Base-by-base conservation (phyloP, 2,797 vertebrate species). In the Ceryle rudis region DNA sequence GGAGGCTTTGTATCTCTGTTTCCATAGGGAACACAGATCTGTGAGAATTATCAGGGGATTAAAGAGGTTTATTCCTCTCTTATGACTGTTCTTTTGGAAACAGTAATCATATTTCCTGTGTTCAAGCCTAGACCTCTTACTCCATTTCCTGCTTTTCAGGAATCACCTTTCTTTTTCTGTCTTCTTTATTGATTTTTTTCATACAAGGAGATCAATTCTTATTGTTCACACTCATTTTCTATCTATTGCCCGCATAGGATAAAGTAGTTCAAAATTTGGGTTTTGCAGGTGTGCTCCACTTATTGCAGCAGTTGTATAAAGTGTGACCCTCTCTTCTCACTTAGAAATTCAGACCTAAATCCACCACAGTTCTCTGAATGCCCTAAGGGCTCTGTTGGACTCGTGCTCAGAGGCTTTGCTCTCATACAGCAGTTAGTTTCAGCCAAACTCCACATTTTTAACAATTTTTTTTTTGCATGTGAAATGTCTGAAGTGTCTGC, bases 31-130 rank as follows among this genome's bases (percentile, higher is more conserved):
- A 33, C 41, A 96, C 41, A 94, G 64, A 95, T 95, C 89, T 96
- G 41, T 91, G 64, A 96, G 95, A 98, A 97, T 97, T 96, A 97
- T 37, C 72, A 77, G 61, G 70, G 66, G 64, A 96, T 92, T 97
- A 88, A 91, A 93, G 33, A 88, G 57, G 17, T 91, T 93, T 90
- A 54, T 70, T 31, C 8, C 22, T 66, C 19, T 52, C 47, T 39
- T 73, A 9, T 73, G 61, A 78, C 84, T 81, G 26, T 71, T 88
- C 58, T 93, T 94, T 95, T 96, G 73, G 85, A 94, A 95, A 85
- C 13, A 57, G 4, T 82, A 62, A 39, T 74, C 29, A 79, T 94
- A 81, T 74, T 95, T 97, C 78, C 67, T 84, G 14, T 82, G 23
- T 69, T 93, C 78, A 41, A 69, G 10, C 12, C 11, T 80, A 33